Conservation (phyloP, 2,797 vertebrate genomes). For the Perodicticus potto region DNA sequence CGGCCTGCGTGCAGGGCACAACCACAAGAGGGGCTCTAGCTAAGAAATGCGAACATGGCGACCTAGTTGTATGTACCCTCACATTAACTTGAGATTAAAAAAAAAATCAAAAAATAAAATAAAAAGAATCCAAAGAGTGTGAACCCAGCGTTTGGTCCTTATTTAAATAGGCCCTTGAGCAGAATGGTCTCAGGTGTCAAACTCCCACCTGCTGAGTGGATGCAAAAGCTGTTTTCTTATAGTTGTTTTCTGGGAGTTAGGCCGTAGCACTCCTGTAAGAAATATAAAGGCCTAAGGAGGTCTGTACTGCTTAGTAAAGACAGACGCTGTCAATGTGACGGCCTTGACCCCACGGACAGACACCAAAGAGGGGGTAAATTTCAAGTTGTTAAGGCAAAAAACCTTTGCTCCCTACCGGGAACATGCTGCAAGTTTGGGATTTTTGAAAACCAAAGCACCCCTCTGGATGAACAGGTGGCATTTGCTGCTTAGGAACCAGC, state of each 20-base stretch:
- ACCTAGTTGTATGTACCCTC: too few relatives aligned
- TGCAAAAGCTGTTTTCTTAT: background rate
- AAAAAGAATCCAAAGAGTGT: background rate
- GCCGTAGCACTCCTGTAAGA: fast-evolving
- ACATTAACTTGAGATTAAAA: too few relatives aligned
- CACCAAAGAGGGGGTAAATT: fast-evolving
- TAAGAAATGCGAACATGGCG: too few relatives aligned
- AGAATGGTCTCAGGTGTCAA: background rate
- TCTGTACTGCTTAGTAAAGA: background rate
- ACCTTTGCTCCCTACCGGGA: background rate
- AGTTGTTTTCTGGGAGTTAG: background rate
- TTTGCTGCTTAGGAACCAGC: background rate
- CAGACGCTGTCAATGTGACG: background rate
- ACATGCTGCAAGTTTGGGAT: background rate
- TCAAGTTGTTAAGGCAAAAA: fast-evolving
- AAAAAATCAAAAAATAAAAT: too few relatives aligned
- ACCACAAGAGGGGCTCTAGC: too few relatives aligned
- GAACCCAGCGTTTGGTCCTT: too few relatives aligned
- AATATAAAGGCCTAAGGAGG: too few relatives aligned
- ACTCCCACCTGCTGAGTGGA: background rate
- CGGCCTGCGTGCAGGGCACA: too few relatives aligned
- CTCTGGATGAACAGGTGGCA: background rate
- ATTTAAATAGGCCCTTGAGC: background rate
- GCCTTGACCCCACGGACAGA: fast-evolving
- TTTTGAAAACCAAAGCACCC: background rate